phyloP scores from a whole-genome alignment of 2,888 invertebrate genomes.

The Megalurothrips usitatus region DNA sequence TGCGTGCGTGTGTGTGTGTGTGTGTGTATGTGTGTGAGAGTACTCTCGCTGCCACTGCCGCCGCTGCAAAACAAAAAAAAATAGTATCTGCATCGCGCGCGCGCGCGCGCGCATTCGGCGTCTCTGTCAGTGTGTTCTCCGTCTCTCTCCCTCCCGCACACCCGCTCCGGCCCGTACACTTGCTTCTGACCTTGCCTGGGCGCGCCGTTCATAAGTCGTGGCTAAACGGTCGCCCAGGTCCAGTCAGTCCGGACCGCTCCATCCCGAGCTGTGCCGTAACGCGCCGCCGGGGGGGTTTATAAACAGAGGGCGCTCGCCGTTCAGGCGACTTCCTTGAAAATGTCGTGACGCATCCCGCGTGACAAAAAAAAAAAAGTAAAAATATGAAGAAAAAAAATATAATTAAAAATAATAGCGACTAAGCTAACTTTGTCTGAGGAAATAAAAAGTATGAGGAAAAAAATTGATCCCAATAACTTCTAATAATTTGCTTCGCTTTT shows the following conservation, averaged over 20 bases:
- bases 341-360: too few relatives aligned
- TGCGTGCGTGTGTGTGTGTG: background rate
- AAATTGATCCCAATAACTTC: too few relatives aligned
- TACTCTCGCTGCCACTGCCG: background rate
- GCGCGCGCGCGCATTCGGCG: too few relatives aligned
- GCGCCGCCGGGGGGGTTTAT: background rate
- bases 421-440: too few relatives aligned
- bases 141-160: background rate
- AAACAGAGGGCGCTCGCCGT: background rate
- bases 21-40: background rate
- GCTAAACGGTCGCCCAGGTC: background rate
- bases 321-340: too few relatives aligned
- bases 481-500: too few relatives aligned
- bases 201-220: constrained; percentile 5
- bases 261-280: too few relatives aligned
- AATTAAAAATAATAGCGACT: too few relatives aligned
- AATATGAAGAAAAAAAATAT: too few relatives aligned
- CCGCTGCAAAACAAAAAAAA: constrained; percentile 1
- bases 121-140: background rate
- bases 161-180: background rate
- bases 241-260: too few relatives aligned
- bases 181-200: background rate
- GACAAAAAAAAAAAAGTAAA: too few relatives aligned
- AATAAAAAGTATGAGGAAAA: too few relatives aligned
- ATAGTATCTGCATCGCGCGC: background rate